Percentiles rank a stretch among this genome's conserved stretches.
These are phyloP conservation scores for Apistogramma diplotaenia DNA, from an alignment of 2,113 vertebrate species.

Conservation along the genomic window DNA sequence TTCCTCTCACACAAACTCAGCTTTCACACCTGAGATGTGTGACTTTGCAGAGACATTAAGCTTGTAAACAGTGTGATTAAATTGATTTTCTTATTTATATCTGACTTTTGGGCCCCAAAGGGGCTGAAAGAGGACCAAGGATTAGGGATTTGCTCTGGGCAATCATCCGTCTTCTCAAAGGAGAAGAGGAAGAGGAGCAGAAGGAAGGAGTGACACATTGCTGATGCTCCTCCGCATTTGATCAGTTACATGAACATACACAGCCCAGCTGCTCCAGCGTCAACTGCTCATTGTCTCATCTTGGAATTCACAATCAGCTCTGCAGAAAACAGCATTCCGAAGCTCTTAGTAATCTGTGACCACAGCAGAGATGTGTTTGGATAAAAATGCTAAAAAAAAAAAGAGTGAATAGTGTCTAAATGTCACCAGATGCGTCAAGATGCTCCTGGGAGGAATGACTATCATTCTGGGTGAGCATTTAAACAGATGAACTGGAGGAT, in stretches of 20 bases:
- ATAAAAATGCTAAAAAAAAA: neutral
- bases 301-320: slow-evolving; percentile 11
- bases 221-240: slow-evolving; percentile 26
- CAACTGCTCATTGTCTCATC: slow-evolving; percentile 4
- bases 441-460: slow-evolving; percentile 24
- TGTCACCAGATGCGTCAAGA: neutral
- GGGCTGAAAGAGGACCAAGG: slow-evolving; percentile 2
- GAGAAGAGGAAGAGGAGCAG: slow-evolving; percentile 2
- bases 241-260: slow-evolving; percentile 12
- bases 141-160: slow-evolving; percentile 25
- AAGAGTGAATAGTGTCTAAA: neutral
- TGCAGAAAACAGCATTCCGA: neutral
- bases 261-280: slow-evolving; percentile 9
- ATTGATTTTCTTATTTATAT: slow-evolving; percentile 65
- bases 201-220: slow-evolving; percentile 12
- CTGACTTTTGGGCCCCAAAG: slow-evolving; percentile 31
- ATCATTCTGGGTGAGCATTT: slow-evolving; percentile 25
- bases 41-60: slow-evolving; percentile 36
- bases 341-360: neutral
- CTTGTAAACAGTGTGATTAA: slow-evolving; percentile 47
- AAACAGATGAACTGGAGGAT: slow-evolving; percentile 57
- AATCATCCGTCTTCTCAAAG: slow-evolving; percentile 25
- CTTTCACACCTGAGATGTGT: slow-evolving; percentile 37
- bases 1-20: slow-evolving; percentile 31
- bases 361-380: neutral